phyloP scores from a whole-genome alignment of 2,113 vertebrate species.

The Pionites leucogaster region DNA sequence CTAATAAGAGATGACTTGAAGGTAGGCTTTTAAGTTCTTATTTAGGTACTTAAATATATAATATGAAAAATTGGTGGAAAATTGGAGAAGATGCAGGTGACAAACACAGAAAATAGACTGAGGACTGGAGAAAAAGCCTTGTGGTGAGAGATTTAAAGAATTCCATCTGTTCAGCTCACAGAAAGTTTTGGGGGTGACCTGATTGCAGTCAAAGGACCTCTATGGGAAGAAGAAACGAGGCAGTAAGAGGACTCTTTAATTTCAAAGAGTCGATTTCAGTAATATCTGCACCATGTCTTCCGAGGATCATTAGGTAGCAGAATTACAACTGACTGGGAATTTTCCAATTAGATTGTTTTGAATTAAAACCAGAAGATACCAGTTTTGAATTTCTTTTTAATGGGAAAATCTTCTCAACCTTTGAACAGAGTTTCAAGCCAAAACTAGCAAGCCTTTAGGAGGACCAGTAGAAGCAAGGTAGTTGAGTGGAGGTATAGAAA shows the following conservation, averaged over 20 bases:
- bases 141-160: neutral
- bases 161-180: neutral
- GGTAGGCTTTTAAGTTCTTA: neutral
- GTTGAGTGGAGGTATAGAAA: neutral
- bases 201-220: neutral
- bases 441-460: neutral
- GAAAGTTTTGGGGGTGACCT: neutral
- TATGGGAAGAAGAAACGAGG: neutral
- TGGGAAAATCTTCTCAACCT: neutral
- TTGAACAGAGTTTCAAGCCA: neutral
- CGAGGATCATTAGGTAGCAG: neutral
- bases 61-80: neutral
- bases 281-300: neutral
- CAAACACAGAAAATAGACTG: fast-evolving
- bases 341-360: neutral
- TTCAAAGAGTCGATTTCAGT: neutral
- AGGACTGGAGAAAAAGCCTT: neutral
- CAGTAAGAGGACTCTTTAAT: neutral
- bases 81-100: neutral
- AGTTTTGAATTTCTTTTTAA: neutral
- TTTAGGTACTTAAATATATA: neutral
- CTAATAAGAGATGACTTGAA: neutral
- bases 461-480: neutral
- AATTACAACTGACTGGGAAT: neutral
- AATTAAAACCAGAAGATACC: neutral